These are phyloP conservation scores for Physella acuta DNA, from an alignment of 1,140 invertebrate genomes.

Conservation along the genomic window DNA sequence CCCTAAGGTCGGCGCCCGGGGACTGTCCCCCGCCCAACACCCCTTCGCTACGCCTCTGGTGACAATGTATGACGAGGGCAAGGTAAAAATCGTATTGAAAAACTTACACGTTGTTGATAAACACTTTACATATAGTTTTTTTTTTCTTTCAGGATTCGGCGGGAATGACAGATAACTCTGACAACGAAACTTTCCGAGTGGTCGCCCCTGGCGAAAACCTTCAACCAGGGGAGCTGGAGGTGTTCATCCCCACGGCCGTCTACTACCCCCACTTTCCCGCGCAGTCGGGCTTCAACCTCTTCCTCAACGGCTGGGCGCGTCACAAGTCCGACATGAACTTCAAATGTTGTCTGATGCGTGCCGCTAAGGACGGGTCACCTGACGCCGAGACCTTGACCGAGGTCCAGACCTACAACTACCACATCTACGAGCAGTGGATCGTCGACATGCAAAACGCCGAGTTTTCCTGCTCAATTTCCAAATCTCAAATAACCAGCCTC, in stretches of 20 bases:
- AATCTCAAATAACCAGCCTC: background rate
- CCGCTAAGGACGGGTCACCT: background rate
- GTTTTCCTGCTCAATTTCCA: conserved; percentile 23
- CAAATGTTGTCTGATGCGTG: conserved; percentile 9
- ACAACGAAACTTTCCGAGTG: too few species aligned
- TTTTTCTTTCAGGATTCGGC: too few species aligned
- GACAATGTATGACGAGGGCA: too few species aligned
- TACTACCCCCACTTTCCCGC: conserved; percentile 9
- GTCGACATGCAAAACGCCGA: conserved; percentile 21
- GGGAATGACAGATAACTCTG: too few species aligned
- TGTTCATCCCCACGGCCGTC: conserved; percentile 7
- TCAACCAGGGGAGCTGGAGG: background rate
- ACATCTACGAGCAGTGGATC: conserved; percentile 13
- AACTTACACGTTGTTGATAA: too few species aligned
- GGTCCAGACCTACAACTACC: conserved; percentile 6
- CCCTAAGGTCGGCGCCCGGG: too few species aligned
- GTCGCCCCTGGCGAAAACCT: conserved; percentile 2
- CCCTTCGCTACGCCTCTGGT: too few species aligned
- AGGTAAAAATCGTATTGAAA: too few species aligned
- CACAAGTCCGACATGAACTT: background rate
- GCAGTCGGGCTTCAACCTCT: conserved; percentile 15
- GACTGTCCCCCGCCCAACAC: too few species aligned
- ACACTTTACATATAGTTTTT: too few species aligned
- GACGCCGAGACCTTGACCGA: background rate
- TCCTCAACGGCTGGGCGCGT: conserved; percentile 20